These are phyloP conservation scores for Meloidogyne exigua DNA, from an alignment of 1,140 invertebrate species.

Conservation along the genomic window DNA sequence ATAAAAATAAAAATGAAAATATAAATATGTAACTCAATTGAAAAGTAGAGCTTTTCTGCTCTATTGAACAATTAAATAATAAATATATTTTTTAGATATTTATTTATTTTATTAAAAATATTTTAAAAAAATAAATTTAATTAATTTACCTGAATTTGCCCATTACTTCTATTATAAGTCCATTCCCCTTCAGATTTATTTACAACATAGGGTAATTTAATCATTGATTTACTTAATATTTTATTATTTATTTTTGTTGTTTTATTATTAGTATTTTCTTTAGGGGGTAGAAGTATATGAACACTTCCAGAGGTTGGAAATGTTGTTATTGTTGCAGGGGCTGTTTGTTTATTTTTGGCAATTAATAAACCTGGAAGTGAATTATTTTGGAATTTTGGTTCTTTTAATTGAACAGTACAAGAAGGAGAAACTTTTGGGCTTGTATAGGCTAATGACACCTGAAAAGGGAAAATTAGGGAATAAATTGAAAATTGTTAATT, in stretches of 20 bases:
- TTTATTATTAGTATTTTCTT: too few relatives aligned
- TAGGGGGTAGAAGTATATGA: conserved; percentile 15
- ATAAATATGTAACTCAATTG: background rate
- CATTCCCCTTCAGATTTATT: conserved; percentile 1
- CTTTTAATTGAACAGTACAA: background rate
- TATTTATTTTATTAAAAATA: background rate
- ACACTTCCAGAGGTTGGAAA: conserved; percentile 21
- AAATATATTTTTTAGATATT: background rate
- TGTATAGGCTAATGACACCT: conserved; percentile 16
- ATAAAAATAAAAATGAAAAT: conserved; percentile 1
- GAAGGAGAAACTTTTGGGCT: background rate
- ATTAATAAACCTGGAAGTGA: background rate
- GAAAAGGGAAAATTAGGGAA: too few relatives aligned
- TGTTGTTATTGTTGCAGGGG: conserved; percentile 1
- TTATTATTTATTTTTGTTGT: background rate
- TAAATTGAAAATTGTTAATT: too few relatives aligned
- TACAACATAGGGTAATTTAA: conserved; percentile 13
- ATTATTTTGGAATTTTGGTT: background rate
- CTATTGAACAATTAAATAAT: background rate
- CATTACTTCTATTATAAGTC: conserved; percentile 8
- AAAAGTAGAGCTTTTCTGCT: conserved; percentile 1
- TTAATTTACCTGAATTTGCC: background rate
- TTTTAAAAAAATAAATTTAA: too few relatives aligned
- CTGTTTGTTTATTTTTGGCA: background rate
- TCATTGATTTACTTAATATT: background rate